Conservation (phyloP, 2,113 vertebrate species). For the Orthochromis malagaraziensis region DNA sequence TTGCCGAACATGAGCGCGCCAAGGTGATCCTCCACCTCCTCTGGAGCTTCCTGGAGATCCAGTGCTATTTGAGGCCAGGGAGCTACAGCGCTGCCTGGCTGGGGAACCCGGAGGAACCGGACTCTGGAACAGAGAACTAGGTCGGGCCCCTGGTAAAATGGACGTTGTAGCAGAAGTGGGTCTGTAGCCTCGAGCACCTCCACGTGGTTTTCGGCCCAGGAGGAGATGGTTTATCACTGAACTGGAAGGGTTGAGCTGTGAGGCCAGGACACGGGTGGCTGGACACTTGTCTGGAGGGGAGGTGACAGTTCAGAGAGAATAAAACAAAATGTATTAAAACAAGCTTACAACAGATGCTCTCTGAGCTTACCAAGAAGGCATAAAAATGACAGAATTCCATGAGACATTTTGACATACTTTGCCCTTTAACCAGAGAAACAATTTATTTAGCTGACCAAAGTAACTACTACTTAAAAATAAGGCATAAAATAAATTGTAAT, state of each 20-base stretch:
- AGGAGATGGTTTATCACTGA: constrained; percentile 95
- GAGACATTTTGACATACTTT: background rate
- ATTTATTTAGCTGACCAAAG: background rate
- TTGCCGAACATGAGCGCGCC: constrained; percentile 86
- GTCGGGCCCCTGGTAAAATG: constrained; percentile 31
- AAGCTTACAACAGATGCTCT: background rate
- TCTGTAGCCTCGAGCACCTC: constrained; percentile 43
- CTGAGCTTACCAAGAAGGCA: background rate
- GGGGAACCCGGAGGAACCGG: constrained; percentile 24
- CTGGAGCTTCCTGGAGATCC: constrained; percentile 56
- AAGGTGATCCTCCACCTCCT: constrained; percentile 81
- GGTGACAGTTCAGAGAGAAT: background rate
- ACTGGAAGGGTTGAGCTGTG: constrained; percentile 86
- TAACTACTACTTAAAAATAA: background rate
- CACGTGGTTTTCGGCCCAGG: constrained; percentile 82
- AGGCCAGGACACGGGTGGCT: constrained; percentile 84
- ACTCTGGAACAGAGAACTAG: constrained; percentile 57
- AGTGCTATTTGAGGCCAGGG: background rate
- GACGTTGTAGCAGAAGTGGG: background rate
- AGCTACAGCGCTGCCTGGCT: constrained; percentile 2
- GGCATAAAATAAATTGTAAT: background rate
- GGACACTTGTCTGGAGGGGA: constrained; percentile 84
- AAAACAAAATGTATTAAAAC: background rate
- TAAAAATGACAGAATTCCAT: background rate
- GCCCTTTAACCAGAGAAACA: background rate